These are phyloP conservation scores for Protonibea diacanthus DNA, from an alignment of 2,797 vertebrate species.

Conservation along the genomic window DNA sequence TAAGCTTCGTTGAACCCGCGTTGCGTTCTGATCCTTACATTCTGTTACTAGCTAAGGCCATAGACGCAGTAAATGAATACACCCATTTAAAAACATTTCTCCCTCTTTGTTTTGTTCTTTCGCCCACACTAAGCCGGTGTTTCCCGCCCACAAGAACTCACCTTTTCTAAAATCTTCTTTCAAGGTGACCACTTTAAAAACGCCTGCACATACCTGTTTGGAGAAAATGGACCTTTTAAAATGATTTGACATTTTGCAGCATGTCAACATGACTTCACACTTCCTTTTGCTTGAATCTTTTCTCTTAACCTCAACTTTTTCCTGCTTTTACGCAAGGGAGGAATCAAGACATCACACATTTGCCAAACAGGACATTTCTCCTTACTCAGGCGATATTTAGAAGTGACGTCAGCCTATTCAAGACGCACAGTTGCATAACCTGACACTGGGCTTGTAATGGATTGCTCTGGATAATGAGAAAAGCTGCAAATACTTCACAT, in stretches of 20 bases:
- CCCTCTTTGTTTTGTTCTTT: conserved; percentile 21
- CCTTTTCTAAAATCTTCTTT: conserved; percentile 8
- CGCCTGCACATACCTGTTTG: not conserved
- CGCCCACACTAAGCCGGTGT: not conserved
- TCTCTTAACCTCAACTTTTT: conserved; percentile 2
- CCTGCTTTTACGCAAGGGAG: not conserved
- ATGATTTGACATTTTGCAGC: not conserved
- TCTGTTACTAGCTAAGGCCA: not conserved
- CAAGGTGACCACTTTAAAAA: conserved; percentile 16
- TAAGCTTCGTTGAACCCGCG: not conserved
- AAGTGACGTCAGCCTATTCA: conserved; percentile 4
- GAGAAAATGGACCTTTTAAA: conserved; percentile 23
- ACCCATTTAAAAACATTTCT: conserved; percentile 9
- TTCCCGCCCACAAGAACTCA: conserved; percentile 10
- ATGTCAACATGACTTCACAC: not conserved
- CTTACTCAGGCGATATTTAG: not conserved
- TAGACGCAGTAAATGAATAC: conserved; percentile 4
- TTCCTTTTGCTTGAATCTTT: conserved; percentile 4
- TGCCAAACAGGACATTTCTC: conserved; percentile 27
- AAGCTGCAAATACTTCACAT: conserved; percentile 8
- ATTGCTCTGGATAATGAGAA: conserved; percentile 29
- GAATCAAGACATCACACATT: conserved; percentile 9
- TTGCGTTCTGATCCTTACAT: not conserved
- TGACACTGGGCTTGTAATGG: conserved; percentile 10
- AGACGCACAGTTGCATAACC: conserved; percentile 15